Percentiles rank a stretch among this genome's conserved stretches.
Evolutionary conservation across 2,113 vertebrate genomes (phyloP).

Genomic region (Hemiscyllium ocellatum): DNA sequence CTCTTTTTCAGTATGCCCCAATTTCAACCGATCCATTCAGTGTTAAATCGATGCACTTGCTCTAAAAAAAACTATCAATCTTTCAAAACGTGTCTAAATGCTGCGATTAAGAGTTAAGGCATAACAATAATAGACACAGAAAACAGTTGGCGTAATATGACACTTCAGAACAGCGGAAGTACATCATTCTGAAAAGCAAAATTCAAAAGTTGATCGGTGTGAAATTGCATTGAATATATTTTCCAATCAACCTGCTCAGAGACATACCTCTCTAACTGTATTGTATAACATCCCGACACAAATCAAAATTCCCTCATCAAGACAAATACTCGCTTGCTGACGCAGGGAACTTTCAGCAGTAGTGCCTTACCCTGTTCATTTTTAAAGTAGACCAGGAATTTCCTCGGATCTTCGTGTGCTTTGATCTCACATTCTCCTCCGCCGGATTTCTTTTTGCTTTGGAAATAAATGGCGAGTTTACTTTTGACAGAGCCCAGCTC

Average conservation of each 20-base stretch:
- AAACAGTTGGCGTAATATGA: not conserved
- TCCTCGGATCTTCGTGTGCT: slow-evolving; percentile 43
- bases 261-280: too few relatives aligned
- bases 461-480: slow-evolving; percentile 47
- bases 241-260: too few relatives aligned
- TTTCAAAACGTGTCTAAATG: not conserved
- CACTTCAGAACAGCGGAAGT: not conserved
- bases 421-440: slow-evolving; percentile 44
- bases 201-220: not conserved
- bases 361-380: slow-evolving; percentile 42
- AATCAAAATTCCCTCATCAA: not conserved
- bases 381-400: slow-evolving; percentile 45
- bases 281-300: too few relatives aligned
- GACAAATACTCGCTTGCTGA: not conserved
- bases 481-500: slow-evolving; percentile 36
- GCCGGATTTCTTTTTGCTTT: slow-evolving; percentile 49
- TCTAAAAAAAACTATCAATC: too few relatives aligned
- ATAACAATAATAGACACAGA: not conserved
- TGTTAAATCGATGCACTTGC: too few relatives aligned
- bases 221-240: too few relatives aligned
- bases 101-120: not conserved
- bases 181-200: not conserved
- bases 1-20: too few relatives aligned
- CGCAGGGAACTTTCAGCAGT: too few relatives aligned
- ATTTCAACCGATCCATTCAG: too few relatives aligned